A percentile compares a stretch with the other conserved stretches of the same genome.
Conservation (phyloP, 2,113 vertebrate species). For the Microtus pennsylvanicus region DNA sequence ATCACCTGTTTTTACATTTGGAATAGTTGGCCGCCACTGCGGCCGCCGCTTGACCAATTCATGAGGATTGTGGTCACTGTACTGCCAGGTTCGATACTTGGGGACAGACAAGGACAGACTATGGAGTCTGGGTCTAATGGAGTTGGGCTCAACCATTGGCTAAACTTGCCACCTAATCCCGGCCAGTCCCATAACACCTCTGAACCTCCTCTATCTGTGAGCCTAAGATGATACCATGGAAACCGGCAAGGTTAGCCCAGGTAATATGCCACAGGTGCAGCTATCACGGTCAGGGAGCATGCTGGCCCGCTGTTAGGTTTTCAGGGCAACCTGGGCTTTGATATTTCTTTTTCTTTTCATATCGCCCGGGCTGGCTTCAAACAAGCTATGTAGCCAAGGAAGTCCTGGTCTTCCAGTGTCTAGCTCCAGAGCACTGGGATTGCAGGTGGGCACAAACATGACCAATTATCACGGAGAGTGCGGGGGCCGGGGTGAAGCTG, state of each 20-base stretch:
- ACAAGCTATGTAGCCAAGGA: neutral
- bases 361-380: neutral
- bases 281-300: neutral
- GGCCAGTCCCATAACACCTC: neutral
- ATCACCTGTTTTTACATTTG: neutral
- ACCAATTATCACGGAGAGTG: neutral
- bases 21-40: neutral
- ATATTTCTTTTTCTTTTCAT: neutral
- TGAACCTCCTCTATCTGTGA: neutral
- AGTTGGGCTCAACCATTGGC: neutral
- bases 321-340: constrained; percentile 25
- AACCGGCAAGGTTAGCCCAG: neutral
- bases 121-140: neutral
- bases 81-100: neutral
- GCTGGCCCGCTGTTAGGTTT: neutral
- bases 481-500: neutral
- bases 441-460: neutral
- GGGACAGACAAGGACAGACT: neutral
- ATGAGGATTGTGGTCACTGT: neutral
- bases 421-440: neutral
- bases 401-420: neutral
- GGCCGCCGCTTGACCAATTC: neutral
- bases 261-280: neutral
- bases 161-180: neutral
- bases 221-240: neutral